Conservation (phyloP, 2,797 vertebrate species). For the Poecilia picta region DNA sequence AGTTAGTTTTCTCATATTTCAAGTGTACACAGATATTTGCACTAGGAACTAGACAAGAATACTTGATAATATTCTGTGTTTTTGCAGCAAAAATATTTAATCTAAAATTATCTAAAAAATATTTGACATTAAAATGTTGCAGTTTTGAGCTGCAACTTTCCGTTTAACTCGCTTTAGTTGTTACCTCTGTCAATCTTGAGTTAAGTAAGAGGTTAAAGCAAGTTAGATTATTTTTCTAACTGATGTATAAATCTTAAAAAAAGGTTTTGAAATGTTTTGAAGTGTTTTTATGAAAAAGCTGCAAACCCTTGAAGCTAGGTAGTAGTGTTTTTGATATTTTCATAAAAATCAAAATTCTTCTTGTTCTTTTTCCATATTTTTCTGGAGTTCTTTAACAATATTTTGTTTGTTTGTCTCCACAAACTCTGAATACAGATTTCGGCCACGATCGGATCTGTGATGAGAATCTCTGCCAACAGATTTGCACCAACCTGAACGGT, state of each 20-base stretch:
- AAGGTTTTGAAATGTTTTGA: neutral
- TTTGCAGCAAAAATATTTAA: no score
- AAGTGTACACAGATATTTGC: no score
- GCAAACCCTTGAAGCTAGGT: neutral
- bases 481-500: conserved; percentile 87
- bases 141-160: neutral
- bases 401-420: conserved; percentile 9
- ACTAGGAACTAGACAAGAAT: no score
- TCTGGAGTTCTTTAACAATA: conserved; percentile 3
- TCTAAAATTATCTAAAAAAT: no score
- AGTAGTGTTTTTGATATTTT: neutral
- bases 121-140: no score
- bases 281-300: neutral
- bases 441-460: conserved; percentile 85
- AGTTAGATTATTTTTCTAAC: neutral
- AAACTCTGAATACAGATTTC: conserved; percentile 73
- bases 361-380: neutral
- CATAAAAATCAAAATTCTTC: neutral
- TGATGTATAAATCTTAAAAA: neutral
- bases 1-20: no score
- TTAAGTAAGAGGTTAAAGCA: neutral
- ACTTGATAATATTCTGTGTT: no score
- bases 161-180: neutral
- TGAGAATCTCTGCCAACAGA: conserved; percentile 90
- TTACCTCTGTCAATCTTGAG: neutral